Evolutionary conservation across 1,140 invertebrate genomes (phyloP).

Genomic region (Drosophila ohnishii): DNA sequence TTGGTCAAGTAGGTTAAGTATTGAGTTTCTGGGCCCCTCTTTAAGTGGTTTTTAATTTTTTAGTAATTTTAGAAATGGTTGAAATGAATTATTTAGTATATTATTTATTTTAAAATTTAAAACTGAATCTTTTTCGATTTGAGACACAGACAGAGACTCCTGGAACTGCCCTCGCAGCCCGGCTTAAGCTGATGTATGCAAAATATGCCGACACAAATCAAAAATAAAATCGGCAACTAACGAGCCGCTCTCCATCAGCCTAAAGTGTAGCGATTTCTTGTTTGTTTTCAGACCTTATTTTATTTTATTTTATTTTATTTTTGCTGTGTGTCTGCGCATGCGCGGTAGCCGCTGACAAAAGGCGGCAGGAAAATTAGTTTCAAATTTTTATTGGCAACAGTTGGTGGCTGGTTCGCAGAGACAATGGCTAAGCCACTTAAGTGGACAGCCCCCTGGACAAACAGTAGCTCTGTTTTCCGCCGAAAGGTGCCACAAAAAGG

Average conservation of each 20-base stretch:
- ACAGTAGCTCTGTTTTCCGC: slow-evolving; percentile 29
- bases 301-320: slow-evolving; percentile 1
- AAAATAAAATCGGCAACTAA: slow-evolving; percentile 72
- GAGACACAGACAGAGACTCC: not conserved
- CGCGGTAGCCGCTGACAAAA: slow-evolving; percentile 49
- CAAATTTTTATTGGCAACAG: slow-evolving; percentile 74
- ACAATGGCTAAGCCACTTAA: slow-evolving; percentile 69
- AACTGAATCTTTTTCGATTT: too few species aligned
- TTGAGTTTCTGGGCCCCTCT: too few species aligned
- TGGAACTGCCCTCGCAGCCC: slow-evolving; percentile 25
- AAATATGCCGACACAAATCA: slow-evolving; percentile 79
- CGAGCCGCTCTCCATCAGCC: slow-evolving; percentile 8
- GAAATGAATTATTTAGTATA: too few species aligned
- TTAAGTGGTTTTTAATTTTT: too few species aligned
- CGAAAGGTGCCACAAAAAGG: slow-evolving; percentile 21
- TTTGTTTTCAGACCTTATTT: not conserved
- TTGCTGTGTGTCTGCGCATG: slow-evolving; percentile 57
- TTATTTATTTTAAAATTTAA: too few species aligned
- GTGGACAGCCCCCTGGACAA: slow-evolving; percentile 61
- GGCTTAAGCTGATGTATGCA: slow-evolving; percentile 64
- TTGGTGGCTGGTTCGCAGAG: slow-evolving; percentile 6
- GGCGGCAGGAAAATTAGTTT: slow-evolving; percentile 56
- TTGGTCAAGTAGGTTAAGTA: too few species aligned
- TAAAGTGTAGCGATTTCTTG: slow-evolving; percentile 11
- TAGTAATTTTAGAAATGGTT: too few species aligned